These are phyloP conservation scores for Whitmania pigra DNA, from an alignment of 1,140 invertebrate species.

Conservation along the genomic window DNA sequence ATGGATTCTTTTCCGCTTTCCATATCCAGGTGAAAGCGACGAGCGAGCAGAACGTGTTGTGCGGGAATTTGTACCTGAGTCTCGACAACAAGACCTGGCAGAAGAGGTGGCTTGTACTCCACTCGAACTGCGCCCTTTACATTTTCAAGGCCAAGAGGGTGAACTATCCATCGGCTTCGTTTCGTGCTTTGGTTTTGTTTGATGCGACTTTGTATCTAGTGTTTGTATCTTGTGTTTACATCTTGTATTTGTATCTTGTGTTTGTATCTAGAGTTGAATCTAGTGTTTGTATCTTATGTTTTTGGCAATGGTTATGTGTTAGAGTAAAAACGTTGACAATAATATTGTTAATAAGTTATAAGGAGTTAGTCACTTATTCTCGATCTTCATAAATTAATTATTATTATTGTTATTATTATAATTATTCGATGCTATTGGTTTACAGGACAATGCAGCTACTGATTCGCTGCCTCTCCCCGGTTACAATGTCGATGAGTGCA, in stretches of 20 bases:
- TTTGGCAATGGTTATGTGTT: too few relatives aligned
- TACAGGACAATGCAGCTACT: constrained; percentile 45
- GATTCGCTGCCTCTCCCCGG: constrained; percentile 54
- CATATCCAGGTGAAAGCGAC: neutral
- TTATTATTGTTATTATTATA: neutral
- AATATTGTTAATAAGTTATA: too few relatives aligned
- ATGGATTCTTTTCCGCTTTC: neutral
- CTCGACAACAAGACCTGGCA: constrained; percentile 6
- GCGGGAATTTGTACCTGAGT: neutral
- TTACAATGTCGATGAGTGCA: constrained; percentile 41
- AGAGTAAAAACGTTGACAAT: too few relatives aligned
- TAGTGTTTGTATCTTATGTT: too few relatives aligned
- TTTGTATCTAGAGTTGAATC: too few relatives aligned
- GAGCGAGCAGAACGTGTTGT: neutral
- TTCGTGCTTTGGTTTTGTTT: neutral
- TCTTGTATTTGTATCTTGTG: too few relatives aligned
- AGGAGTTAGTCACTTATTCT: too few relatives aligned
- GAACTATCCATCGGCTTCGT: too few relatives aligned
- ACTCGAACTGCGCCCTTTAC: constrained; percentile 11
- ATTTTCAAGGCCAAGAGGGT: constrained; percentile 18
- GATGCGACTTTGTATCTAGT: neutral
- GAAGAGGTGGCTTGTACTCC: constrained; percentile 7
- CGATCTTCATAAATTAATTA: too few relatives aligned
- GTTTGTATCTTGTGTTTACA: too few relatives aligned
- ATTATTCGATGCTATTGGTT: neutral